A percentile compares a stretch with the other conserved stretches of the same genome.
phyloP scores from a whole-genome alignment of 2,113 vertebrate genomes.

The Megaptera novaeangliae region DNA sequence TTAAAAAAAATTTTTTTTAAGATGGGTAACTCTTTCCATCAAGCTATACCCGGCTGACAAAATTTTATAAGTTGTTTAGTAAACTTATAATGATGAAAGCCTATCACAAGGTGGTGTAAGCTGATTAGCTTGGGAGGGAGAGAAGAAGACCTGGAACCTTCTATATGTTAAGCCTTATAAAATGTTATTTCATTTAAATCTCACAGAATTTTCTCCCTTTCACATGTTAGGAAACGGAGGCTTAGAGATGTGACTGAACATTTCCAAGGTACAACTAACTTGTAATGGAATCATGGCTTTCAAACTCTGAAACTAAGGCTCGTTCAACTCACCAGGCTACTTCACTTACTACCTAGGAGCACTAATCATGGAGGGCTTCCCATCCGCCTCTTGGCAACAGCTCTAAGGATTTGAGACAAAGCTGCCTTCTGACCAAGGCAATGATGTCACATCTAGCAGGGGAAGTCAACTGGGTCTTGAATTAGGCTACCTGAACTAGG shows the following conservation, averaged over 20 bases:
- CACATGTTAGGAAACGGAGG: background rate
- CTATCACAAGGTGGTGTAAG: background rate
- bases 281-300: background rate
- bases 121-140: background rate
- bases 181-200: background rate
- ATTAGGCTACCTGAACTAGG: background rate
- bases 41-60: background rate
- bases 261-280: background rate
- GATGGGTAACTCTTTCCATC: background rate
- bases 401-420: background rate
- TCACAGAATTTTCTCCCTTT: background rate
- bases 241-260: background rate
- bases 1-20: background rate
- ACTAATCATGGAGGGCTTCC: background rate
- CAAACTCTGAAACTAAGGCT: background rate
- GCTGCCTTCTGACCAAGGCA: background rate
- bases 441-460: background rate
- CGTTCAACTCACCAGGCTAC: background rate
- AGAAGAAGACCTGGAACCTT: constrained; percentile 46
- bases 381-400: background rate
- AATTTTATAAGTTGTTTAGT: background rate
- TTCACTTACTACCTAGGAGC: background rate
- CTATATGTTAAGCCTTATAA: background rate
- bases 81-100: background rate
- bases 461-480: background rate